Percentiles rank a stretch among this genome's conserved stretches.
These are phyloP conservation scores for Cataglyphis hispanica DNA, from an alignment of 1,140 invertebrate species.

Conservation along the genomic window DNA sequence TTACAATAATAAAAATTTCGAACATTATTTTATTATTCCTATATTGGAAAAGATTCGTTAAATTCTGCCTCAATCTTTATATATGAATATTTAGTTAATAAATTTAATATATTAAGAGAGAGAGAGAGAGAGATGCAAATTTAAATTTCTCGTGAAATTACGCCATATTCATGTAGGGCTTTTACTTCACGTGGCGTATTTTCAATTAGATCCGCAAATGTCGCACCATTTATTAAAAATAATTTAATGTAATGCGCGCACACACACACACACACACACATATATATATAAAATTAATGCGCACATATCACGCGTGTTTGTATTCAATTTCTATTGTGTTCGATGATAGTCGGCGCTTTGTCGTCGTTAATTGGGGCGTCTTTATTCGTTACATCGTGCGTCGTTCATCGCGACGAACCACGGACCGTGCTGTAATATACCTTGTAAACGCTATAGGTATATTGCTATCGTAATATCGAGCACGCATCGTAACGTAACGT, in stretches of 20 bases:
- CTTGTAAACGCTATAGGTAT: background rate
- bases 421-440: slow-evolving; percentile 5
- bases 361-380: slow-evolving; percentile 46
- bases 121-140: background rate
- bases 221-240: slow-evolving; percentile 17
- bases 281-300: background rate
- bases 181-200: background rate
- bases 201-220: background rate
- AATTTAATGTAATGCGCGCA: slow-evolving; percentile 2
- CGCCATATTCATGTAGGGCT: background rate
- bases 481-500: slow-evolving; percentile 29
- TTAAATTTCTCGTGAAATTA: slow-evolving; percentile 1
- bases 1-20: slow-evolving; percentile 17
- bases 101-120: slow-evolving; percentile 8
- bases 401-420: slow-evolving; percentile 19
- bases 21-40: slow-evolving; percentile 8
- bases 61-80: background rate
- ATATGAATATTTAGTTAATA: background rate
- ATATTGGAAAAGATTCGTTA: slow-evolving; percentile 1
- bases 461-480: slow-evolving; percentile 15
- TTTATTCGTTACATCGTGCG: slow-evolving; percentile 27
- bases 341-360: slow-evolving; percentile 8
- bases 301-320: background rate
- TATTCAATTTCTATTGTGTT: slow-evolving; percentile 7
- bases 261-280: too few species aligned